Conservation (phyloP, 2,888 invertebrate species). For the Scaptomyza polygonia region DNA sequence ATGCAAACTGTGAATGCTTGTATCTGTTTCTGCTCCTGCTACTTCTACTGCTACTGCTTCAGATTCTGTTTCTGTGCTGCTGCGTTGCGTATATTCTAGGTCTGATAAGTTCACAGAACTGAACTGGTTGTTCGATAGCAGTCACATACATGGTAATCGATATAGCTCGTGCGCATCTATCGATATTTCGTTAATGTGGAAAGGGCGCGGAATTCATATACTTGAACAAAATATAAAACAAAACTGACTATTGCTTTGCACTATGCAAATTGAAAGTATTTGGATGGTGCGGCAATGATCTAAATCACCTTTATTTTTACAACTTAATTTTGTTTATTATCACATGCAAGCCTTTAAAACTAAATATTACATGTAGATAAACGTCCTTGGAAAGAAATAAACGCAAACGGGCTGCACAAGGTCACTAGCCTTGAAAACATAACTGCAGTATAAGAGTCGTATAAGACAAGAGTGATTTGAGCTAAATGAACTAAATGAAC, state of each 20-base stretch:
- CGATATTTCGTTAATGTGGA: neutral
- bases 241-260: no score
- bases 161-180: neutral
- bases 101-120: slow-evolving; percentile 17
- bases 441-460: slow-evolving; percentile 12
- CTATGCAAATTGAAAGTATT: no score
- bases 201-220: slow-evolving; percentile 4
- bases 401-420: neutral
- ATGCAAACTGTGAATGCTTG: slow-evolving; percentile 33
- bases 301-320: no score
- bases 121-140: slow-evolving; percentile 32
- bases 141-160: neutral
- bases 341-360: neutral
- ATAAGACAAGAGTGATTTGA: neutral
- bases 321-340: neutral
- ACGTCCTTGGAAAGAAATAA: neutral
- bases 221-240: no score
- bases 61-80: neutral
- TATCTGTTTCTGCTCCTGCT: slow-evolving; percentile 34
- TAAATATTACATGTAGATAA: neutral
- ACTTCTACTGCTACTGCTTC: slow-evolving; percentile 19
- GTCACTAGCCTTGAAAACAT: no score
- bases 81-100: slow-evolving; percentile 37
- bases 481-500: slow-evolving; percentile 8
- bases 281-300: no score